phyloP scores from a whole-genome alignment of 1,140 invertebrate genomes.

The Bombyx mandarina region DNA sequence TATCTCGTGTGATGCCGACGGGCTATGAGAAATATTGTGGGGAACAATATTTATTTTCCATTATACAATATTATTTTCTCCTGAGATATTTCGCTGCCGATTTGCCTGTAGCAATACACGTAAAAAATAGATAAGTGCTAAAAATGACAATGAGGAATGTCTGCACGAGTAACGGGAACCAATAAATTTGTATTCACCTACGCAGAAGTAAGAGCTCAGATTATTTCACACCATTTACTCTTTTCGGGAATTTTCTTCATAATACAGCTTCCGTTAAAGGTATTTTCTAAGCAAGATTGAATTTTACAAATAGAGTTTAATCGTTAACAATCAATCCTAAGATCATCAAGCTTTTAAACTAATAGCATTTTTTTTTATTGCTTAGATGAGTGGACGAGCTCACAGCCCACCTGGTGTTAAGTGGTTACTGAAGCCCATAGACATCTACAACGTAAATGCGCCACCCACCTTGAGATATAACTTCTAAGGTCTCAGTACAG shows the following conservation, averaged over 20 bases:
- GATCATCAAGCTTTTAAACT: background rate
- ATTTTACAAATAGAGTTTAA: conserved; percentile 23
- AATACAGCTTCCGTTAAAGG: conserved; percentile 47
- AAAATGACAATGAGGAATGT: conserved; percentile 2
- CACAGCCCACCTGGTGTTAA: no score
- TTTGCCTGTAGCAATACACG: background rate
- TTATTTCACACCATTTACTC: conserved; percentile 69
- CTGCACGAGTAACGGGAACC: conserved; percentile 19
- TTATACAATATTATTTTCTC: background rate
- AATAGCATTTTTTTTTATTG: background rate
- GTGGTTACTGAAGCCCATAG: no score
- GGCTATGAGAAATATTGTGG: background rate
- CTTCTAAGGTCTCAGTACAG: no score
- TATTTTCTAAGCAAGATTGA: conserved; percentile 46
- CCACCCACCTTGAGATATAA: no score
- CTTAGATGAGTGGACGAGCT: no score
- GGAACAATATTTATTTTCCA: background rate
- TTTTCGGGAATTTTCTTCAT: conserved; percentile 62
- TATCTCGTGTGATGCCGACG: no score
- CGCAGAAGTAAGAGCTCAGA: conserved; percentile 64
- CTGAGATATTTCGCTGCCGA: background rate
- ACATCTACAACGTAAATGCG: no score
- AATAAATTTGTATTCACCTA: conserved; percentile 67
- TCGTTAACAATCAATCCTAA: background rate
- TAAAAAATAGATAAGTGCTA: background rate